Conservation (phyloP, 2,888 invertebrate species). For the Ferrisia virgata region DNA sequence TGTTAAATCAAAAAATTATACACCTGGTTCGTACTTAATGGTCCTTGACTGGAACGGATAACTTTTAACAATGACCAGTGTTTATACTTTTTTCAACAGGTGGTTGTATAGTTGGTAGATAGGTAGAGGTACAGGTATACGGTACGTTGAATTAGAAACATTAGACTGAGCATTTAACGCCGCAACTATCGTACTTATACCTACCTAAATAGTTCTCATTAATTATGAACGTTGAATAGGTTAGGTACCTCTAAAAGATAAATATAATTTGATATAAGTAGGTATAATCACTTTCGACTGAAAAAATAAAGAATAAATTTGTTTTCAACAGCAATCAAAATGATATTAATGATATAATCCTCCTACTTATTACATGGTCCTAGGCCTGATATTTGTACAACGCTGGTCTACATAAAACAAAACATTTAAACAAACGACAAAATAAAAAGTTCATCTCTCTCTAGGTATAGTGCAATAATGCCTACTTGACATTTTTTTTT, state of each 20-base stretch:
- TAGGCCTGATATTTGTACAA: too few species aligned
- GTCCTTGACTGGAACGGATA: slow-evolving; percentile 35
- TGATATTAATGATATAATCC: too few species aligned
- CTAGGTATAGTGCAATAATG: too few species aligned
- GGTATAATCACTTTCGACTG: too few species aligned
- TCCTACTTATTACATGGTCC: too few species aligned
- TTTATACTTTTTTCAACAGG: slow-evolving; percentile 18
- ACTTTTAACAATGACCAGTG: slow-evolving; percentile 30
- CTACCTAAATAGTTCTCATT: neutral
- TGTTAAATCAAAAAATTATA: slow-evolving; percentile 39
- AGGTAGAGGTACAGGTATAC: neutral
- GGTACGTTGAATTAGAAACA: neutral
- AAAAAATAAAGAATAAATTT: too few species aligned
- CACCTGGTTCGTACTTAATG: slow-evolving; percentile 34
- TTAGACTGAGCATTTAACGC: neutral
- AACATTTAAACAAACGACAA: too few species aligned
- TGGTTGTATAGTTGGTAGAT: neutral
- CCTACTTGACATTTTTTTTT: too few species aligned
- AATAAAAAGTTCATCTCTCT: too few species aligned
- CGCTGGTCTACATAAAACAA: too few species aligned
- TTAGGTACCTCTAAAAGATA: neutral
- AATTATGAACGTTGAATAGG: neutral
- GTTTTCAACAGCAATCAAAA: too few species aligned
- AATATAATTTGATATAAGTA: neutral
- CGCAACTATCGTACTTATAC: neutral